These are phyloP conservation scores for Paralichthys olivaceus DNA, from an alignment of 2,113 vertebrate species.

Conservation along the genomic window DNA sequence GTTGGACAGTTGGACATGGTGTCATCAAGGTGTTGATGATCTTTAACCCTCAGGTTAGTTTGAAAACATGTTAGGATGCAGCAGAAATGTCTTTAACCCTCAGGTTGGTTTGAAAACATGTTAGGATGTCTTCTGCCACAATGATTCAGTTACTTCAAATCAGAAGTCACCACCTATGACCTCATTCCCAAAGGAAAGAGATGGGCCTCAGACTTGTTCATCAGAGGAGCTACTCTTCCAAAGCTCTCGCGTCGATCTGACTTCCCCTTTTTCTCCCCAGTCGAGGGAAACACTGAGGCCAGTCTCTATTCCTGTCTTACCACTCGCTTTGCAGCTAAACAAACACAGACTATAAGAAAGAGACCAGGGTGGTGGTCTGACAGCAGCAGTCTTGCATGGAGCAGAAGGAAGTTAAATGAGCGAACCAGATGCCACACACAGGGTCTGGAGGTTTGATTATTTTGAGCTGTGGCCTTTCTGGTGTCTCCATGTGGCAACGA, in stretches of 20 bases:
- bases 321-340: conserved; percentile 14
- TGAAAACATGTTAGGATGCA: no score
- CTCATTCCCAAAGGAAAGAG: not conserved
- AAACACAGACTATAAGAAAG: conserved; percentile 30
- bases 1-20: not conserved
- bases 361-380: conserved; percentile 13
- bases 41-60: no score
- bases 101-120: not conserved
- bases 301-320: conserved; percentile 10
- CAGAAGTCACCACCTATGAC: not conserved
- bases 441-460: conserved; percentile 55
- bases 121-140: not conserved
- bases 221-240: conserved; percentile 11
- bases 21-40: not conserved
- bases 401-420: conserved; percentile 4
- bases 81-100: no score
- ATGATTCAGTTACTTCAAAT: conserved; percentile 20
- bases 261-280: conserved; percentile 24
- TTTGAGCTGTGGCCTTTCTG: conserved; percentile 71
- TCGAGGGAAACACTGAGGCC: conserved; percentile 15
- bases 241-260: conserved; percentile 26
- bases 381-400: conserved; percentile 1
- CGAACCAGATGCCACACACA: conserved; percentile 18
- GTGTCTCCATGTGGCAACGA: conserved; percentile 33
- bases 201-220: not conserved